A percentile compares a stretch with the other conserved stretches of the same genome.
Evolutionary conservation across 2,888 invertebrate species (phyloP).

Genomic region (Prenolepis imparis): DNA sequence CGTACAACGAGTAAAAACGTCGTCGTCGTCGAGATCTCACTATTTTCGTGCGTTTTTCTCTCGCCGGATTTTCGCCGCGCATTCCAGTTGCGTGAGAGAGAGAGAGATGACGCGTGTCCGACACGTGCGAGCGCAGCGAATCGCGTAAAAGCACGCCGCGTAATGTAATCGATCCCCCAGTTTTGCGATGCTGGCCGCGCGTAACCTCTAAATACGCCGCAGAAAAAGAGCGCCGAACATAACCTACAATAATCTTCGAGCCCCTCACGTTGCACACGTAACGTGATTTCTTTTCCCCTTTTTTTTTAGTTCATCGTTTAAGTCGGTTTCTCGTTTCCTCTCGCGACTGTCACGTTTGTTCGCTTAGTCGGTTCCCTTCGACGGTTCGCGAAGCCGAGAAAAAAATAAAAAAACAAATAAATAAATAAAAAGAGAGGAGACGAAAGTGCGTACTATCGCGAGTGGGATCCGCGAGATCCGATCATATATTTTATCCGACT

Average conservation of each 20-base stretch:
- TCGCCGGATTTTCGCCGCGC: neutral
- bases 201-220: constrained; percentile 31
- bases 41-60: neutral
- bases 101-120: constrained; percentile 58
- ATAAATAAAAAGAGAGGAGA: neutral
- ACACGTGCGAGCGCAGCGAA: constrained; percentile 43
- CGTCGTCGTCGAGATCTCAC: neutral
- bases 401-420: neutral
- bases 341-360: neutral
- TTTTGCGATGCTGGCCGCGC: neutral
- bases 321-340: neutral
- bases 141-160: constrained; percentile 36
- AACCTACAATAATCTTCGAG: constrained; percentile 62
- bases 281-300: neutral
- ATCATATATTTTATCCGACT: neutral
- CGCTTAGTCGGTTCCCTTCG: neutral
- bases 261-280: neutral
- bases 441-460: neutral
- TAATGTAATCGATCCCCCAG: constrained; percentile 50
- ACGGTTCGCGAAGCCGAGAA: neutral
- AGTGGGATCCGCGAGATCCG: neutral
- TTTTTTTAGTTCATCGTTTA: neutral
- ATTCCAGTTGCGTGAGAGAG: neutral
- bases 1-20: neutral
- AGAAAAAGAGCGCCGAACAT: constrained; percentile 49